These are phyloP conservation scores for Bos javanicus DNA, from an alignment of 2,113 vertebrate genomes.

Conservation along the genomic window DNA sequence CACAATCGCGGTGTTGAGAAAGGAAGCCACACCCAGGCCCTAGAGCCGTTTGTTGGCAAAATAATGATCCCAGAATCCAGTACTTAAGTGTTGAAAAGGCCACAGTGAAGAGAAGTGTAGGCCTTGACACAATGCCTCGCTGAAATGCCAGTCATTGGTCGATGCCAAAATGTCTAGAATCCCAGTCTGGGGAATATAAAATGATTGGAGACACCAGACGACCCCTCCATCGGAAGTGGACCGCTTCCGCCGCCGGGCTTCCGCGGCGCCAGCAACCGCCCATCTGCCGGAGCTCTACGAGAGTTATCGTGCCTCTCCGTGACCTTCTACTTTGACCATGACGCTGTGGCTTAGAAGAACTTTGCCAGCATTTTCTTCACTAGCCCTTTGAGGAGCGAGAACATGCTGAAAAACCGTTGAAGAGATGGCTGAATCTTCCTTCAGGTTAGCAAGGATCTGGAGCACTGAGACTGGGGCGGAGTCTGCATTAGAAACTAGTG, in stretches of 20 bases:
- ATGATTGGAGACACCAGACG: not conserved
- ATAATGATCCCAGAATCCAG: not conserved
- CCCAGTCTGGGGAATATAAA: fast-evolving
- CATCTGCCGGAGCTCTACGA: fast-evolving
- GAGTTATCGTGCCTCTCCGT: fast-evolving
- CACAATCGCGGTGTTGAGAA: too few species aligned
- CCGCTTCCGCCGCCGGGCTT: too few species aligned
- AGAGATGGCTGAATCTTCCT: fast-evolving
- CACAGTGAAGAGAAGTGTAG: not conserved
- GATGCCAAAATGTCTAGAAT: too few species aligned
- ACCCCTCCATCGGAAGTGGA: not conserved
- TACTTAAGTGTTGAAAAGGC: not conserved
- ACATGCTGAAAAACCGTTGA: not conserved
- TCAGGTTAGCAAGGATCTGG: not conserved
- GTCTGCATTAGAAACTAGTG: not conserved
- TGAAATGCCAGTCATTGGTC: fast-evolving
- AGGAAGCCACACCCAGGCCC: not conserved
- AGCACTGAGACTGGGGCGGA: fast-evolving
- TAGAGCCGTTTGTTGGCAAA: fast-evolving
- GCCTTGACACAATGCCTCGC: not conserved
- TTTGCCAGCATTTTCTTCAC: not conserved
- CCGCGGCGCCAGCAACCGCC: not conserved
- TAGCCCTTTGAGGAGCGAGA: too few species aligned
- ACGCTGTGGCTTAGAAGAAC: not conserved
- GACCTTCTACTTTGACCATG: fast-evolving